phyloP scores from a whole-genome alignment of 2,888 invertebrate genomes.

The Petrolisthes manimaculis region DNA sequence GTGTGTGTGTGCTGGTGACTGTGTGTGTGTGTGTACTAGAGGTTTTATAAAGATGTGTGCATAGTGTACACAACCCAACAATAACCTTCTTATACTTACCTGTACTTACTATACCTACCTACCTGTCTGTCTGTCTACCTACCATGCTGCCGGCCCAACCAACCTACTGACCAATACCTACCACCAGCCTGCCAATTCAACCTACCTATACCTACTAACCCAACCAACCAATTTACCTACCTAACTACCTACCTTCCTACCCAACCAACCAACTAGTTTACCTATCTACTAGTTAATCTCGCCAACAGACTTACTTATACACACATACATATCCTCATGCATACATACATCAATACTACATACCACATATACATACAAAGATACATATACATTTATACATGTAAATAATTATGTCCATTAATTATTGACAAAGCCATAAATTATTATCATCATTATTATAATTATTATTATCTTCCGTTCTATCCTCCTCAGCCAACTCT shows the following conservation, averaged over 20 bases:
- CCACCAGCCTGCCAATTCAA: too few species aligned
- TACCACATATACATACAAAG: too few species aligned
- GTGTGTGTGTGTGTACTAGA: conserved; percentile 2
- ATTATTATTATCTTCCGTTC: neutral
- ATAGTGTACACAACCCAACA: too few species aligned
- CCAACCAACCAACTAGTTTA: neutral
- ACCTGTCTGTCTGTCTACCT: neutral
- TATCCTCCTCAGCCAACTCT: neutral
- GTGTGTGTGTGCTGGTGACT: conserved; percentile 9
- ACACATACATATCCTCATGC: too few species aligned
- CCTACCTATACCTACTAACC: neutral
- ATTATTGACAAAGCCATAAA: too few species aligned
- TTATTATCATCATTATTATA: too few species aligned
- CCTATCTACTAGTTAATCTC: neutral
- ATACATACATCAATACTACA: too few species aligned
- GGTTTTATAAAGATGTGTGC: too few species aligned
- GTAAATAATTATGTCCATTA: too few species aligned
- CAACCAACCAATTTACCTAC: neutral
- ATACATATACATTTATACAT: too few species aligned
- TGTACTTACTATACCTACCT: neutral
- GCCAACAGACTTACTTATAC: neutral
- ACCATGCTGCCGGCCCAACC: neutral
- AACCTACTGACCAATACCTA: too few species aligned
- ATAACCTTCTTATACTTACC: too few species aligned
- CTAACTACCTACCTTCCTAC: neutral